phyloP scores from a whole-genome alignment of 1,140 invertebrate genomes.

The Myzus persicae region DNA sequence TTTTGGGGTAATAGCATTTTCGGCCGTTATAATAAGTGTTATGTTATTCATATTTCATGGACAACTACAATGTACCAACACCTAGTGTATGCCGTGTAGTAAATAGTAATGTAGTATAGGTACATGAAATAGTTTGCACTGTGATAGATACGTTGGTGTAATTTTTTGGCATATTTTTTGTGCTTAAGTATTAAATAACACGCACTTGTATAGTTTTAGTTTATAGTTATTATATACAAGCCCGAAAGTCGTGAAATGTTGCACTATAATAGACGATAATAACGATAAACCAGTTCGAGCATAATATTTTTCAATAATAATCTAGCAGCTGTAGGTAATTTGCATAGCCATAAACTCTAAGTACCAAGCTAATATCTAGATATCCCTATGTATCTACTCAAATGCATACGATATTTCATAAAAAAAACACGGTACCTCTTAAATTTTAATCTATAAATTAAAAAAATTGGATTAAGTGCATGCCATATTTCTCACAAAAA shows the following conservation, averaged over 20 bases:
- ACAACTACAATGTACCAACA: background rate
- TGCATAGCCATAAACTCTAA: conserved; percentile 13
- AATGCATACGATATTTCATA: background rate
- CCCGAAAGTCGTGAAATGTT: background rate
- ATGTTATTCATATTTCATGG: background rate
- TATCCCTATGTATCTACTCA: background rate
- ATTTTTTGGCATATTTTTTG: background rate
- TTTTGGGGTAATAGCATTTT: background rate
- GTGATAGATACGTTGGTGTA: background rate
- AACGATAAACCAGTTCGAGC: conserved; percentile 16
- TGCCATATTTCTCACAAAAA: background rate
- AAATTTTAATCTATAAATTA: conserved; percentile 1
- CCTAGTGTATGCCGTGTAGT: background rate
- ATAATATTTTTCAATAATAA: background rate
- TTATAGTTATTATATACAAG: background rate
- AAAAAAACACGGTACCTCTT: background rate
- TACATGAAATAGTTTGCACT: background rate
- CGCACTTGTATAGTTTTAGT: background rate
- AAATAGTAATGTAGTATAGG: no score
- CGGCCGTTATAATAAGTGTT: background rate
- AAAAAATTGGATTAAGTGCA: background rate
- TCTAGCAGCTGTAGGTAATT: conserved; percentile 35
- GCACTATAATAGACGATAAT: background rate
- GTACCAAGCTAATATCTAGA: background rate
- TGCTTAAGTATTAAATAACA: background rate